Base-by-base conservation (phyloP, 2,888 invertebrate species). In the Rapana venosa region DNA sequence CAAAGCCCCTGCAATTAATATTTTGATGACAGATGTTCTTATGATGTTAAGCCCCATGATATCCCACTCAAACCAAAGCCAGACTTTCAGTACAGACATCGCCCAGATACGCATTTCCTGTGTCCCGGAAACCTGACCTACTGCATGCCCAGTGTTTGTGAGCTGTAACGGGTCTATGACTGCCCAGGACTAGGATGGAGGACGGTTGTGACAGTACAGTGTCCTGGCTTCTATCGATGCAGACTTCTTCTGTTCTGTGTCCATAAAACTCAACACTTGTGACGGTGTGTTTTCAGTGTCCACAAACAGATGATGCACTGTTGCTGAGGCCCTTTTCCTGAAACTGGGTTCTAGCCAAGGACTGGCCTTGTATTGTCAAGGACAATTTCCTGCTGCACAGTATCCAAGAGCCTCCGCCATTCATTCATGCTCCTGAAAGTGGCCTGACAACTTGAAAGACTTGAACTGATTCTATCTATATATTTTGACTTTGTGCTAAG, bases 141-240 rank as follows among this genome's bases (percentile, higher is more conserved):
- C 88, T 88, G 88, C 15, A 26, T 88, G 36, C 88, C n/a, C 88
- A 4, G 83, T 88, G 30, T 83, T 79, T 66, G 79, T 83, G 81
- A 81, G 77, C 32, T 88, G 88, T 83, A 88, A 88, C 81, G 88
- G 88, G 58, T 61, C 61, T 8, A 81, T 26, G 88, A 88, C 66
- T 88, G 88, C 83, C 58, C 85, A 30, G 58, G 58, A 8, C 56
- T 56, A 85, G 22, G 85, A 85, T 30, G n/a, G 85, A 85, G 58
- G 58, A 26, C 0, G 85, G 30, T 13, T 85, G 85, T 58, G 85
- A 85, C 61, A 85, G 17, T 56, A 58, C 4, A 22, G n/a, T 85
- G 85, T 61, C 56, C 58, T 6, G 85, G 85, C 1, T 58, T 58
- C 61, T 85, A 85, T 30, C 85, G 85, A 56, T 85, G 85, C 58